These are phyloP conservation scores for Parochlus steinenii DNA, from an alignment of 2,888 invertebrate genomes.

Conservation along the genomic window DNA sequence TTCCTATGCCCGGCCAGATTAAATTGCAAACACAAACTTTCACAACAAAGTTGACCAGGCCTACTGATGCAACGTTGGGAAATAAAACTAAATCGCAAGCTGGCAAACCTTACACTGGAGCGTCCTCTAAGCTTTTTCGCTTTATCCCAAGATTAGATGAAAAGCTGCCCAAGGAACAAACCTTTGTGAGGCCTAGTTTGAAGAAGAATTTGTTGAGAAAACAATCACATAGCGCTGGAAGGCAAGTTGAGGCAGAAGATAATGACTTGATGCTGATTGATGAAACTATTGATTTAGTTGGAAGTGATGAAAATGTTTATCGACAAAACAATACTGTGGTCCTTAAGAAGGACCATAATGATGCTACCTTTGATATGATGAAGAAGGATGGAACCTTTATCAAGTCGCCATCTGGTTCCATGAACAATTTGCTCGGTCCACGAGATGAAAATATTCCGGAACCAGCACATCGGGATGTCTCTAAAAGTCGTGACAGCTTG, in stretches of 20 bases:
- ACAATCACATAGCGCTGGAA: background rate
- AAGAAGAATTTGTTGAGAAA: background rate
- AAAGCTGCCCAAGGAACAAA: background rate
- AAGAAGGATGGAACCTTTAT: slow-evolving; percentile 8
- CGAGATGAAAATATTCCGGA: too few relatives aligned
- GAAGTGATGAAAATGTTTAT: slow-evolving; percentile 9
- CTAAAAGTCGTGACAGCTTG: slow-evolving; percentile 11
- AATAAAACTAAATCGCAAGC: slow-evolving; percentile 9
- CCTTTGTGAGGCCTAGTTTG: background rate
- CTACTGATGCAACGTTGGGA: slow-evolving; percentile 5
- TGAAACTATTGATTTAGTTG: slow-evolving; percentile 12
- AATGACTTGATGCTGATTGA: slow-evolving; percentile 10
- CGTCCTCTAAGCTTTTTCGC: slow-evolving; percentile 6
- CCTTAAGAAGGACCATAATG: background rate
- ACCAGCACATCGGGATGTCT: slow-evolving; percentile 4
- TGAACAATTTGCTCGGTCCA: slow-evolving; percentile 2
- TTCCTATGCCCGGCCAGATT: slow-evolving; percentile 23
- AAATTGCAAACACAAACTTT: slow-evolving; percentile 1
- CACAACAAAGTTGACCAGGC: slow-evolving; percentile 6
- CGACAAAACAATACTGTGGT: background rate
- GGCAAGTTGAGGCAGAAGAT: background rate
- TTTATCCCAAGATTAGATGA: background rate
- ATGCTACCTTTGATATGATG: slow-evolving; percentile 8
- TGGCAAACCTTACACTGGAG: slow-evolving; percentile 4
- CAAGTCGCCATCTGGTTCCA: slow-evolving; percentile 8